These are phyloP conservation scores for Hippocampus abdominalis DNA, from an alignment of 2,113 vertebrate genomes.

Conservation along the genomic window DNA sequence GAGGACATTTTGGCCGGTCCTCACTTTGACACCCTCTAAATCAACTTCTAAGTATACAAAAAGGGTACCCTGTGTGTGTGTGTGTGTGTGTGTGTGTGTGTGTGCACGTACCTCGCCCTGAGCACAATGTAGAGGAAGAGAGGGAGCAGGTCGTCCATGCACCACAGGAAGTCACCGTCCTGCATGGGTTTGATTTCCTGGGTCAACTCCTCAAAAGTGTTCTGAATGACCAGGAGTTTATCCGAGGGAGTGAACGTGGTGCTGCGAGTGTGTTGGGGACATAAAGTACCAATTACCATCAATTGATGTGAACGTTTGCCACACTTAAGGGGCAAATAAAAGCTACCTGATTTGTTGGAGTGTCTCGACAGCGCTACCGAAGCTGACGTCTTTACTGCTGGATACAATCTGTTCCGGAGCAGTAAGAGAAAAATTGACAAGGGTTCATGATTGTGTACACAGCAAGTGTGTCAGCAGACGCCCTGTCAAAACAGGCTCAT, in stretches of 20 bases:
- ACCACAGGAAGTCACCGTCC: slow-evolving; percentile 87
- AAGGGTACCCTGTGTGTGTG: not conserved
- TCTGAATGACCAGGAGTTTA: slow-evolving; percentile 91
- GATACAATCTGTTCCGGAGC: slow-evolving; percentile 77
- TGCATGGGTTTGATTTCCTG: slow-evolving; percentile 83
- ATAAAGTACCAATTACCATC: not conserved
- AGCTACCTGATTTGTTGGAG: slow-evolving; percentile 96
- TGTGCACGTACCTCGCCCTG: slow-evolving; percentile 81
- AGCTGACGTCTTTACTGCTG: slow-evolving; percentile 87
- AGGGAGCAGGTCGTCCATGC: slow-evolving; percentile 97
- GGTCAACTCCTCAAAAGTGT: slow-evolving; percentile 92
- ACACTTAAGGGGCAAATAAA: not conserved
- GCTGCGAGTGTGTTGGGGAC: slow-evolving; percentile 57
- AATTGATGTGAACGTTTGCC: not conserved
- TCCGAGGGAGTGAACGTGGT: slow-evolving; percentile 93
- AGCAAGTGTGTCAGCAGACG: not conserved
- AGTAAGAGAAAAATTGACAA: slow-evolving; percentile 7
- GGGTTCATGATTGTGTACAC: no score
- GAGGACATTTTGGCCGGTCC: no score
- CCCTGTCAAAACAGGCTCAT: no score
- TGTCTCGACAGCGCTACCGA: slow-evolving; percentile 89
- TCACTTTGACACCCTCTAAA: no score
- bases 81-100: slow-evolving; percentile 11
- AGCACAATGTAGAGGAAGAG: slow-evolving; percentile 97
- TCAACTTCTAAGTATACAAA: not conserved